phyloP scores from a whole-genome alignment of 2,113 vertebrate species.

The Pomatostomus ruficeps region DNA sequence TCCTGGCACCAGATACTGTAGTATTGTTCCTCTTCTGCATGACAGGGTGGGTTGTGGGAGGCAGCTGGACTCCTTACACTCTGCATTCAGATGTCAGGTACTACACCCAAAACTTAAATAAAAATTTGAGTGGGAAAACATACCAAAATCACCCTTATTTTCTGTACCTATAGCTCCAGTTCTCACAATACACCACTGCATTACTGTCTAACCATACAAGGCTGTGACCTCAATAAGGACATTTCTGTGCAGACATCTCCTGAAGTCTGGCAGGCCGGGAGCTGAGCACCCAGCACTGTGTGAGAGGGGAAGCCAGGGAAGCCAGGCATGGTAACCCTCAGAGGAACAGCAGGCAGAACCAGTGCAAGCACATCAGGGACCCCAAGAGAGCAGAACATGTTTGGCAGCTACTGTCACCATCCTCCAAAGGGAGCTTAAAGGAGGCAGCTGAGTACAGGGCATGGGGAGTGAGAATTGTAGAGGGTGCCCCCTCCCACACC shows the following conservation, averaged over 20 bases:
- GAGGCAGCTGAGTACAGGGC: not conserved
- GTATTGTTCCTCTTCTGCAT: not conserved
- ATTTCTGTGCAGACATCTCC: not conserved
- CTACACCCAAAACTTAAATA: not conserved
- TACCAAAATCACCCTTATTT: not conserved
- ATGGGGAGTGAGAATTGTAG: fast-evolving
- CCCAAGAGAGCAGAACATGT: not conserved
- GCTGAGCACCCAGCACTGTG: not conserved
- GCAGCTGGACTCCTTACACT: not conserved
- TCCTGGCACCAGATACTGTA: fast-evolving
- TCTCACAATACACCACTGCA: not conserved
- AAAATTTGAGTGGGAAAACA: not conserved
- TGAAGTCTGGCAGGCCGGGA: not conserved
- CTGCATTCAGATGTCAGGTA: not conserved
- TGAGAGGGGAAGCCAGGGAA: not conserved
- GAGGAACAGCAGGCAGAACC: not conserved
- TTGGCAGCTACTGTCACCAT: not conserved
- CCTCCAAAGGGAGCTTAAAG: not conserved
- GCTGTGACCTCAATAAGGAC: not conserved
- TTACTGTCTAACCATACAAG: not conserved
- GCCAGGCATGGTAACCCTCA: not conserved
- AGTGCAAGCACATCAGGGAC: not conserved
- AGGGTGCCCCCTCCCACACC: not conserved
- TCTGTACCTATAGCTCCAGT: not conserved
- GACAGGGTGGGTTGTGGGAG: not conserved